phyloP scores from a whole-genome alignment of 2,888 invertebrate species.

The Norana najaformis region DNA sequence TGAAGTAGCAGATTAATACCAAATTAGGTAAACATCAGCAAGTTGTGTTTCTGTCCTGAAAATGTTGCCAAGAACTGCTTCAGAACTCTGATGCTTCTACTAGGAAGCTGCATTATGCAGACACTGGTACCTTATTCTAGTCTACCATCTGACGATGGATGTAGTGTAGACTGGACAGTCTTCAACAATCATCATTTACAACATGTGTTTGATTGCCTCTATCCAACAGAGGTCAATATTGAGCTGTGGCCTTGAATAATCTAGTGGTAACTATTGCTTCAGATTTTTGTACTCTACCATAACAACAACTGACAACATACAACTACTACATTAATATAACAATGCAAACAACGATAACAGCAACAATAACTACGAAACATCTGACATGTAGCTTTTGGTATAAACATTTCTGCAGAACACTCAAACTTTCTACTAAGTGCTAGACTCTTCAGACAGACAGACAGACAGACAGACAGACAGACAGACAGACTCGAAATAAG shows the following conservation, averaged over 20 bases:
- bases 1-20: neutral
- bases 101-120: neutral
- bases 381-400: neutral
- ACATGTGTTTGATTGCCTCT: neutral
- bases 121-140: neutral
- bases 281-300: neutral
- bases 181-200: neutral
- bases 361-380: neutral
- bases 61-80: neutral
- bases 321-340: neutral
- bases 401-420: neutral
- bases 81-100: neutral
- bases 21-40: neutral
- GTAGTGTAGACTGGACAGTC: too few relatives aligned
- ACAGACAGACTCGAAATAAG: neutral
- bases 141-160: too few relatives aligned
- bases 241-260: neutral
- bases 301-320: neutral
- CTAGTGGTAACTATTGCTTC: neutral
- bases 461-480: neutral
- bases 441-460: neutral
- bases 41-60: neutral
- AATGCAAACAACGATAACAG: neutral
- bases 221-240: neutral
- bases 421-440: neutral